Conservation (phyloP, 2,113 vertebrate genomes). For the Eidolon helvum region DNA sequence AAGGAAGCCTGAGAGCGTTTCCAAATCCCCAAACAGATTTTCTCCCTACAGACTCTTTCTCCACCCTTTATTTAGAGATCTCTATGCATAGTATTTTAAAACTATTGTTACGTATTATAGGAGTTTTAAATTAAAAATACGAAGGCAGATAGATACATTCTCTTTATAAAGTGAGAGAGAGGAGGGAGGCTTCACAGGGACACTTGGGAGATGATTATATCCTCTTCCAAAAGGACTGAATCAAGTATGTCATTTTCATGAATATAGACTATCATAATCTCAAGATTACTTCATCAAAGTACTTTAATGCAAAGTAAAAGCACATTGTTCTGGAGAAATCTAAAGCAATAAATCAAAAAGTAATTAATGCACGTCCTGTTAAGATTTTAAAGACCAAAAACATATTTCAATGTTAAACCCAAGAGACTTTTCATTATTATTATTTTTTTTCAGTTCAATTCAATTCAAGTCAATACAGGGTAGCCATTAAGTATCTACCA, state of each 20-base stretch:
- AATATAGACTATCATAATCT: neutral
- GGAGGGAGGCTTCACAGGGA: neutral
- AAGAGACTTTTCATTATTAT: neutral
- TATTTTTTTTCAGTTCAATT: neutral
- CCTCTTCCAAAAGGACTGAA: neutral
- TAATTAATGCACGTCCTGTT: neutral
- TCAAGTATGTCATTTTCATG: neutral
- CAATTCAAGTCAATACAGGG: neutral
- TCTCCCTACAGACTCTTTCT: neutral
- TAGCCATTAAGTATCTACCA: neutral
- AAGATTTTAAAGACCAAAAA: neutral
- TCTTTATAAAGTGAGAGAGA: neutral
- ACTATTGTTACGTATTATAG: neutral
- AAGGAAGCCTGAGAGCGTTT: neutral
- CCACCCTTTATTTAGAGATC: neutral
- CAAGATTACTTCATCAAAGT: neutral
- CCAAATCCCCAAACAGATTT: neutral
- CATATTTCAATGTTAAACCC: neutral
- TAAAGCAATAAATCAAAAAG: constrained; percentile 28
- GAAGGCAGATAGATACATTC: neutral
- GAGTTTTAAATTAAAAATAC: neutral
- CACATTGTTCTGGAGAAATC: neutral
- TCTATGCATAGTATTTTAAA: neutral
- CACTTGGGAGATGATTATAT: neutral
- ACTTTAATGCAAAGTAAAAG: constrained; percentile 27